These are phyloP conservation scores for Leptobrachium leishanense DNA, from an alignment of 2,113 vertebrate species.

Conservation along the genomic window DNA sequence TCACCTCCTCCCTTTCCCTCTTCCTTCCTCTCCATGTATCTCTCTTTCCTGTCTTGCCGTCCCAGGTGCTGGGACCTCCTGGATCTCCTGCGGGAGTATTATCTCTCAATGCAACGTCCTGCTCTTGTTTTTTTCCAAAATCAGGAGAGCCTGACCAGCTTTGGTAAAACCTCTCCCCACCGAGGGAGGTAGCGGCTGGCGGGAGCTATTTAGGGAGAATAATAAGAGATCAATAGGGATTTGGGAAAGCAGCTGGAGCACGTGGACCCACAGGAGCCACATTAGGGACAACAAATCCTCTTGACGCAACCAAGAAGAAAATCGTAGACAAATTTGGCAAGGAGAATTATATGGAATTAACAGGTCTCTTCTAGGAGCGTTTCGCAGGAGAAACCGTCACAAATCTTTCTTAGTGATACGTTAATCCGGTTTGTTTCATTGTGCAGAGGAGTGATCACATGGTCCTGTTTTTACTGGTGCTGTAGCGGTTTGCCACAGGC, in stretches of 20 bases:
- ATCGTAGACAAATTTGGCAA: too few species aligned
- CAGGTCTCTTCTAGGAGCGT: too few species aligned
- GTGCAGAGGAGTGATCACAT: too few species aligned
- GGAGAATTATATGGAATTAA: too few species aligned
- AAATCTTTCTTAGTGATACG: too few species aligned
- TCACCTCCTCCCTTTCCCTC: neutral
- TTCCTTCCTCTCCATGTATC: constrained; percentile 19
- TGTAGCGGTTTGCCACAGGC: too few species aligned
- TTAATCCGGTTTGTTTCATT: too few species aligned
- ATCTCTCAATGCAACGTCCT: constrained; percentile 16
- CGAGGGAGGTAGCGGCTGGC: neutral
- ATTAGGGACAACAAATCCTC: too few species aligned
- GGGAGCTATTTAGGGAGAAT: neutral
- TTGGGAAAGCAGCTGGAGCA: neutral
- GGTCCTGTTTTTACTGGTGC: too few species aligned
- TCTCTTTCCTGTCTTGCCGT: constrained; percentile 8
- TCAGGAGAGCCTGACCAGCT: neutral
- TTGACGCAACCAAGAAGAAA: too few species aligned
- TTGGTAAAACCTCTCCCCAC: neutral
- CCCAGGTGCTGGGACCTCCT: neutral
- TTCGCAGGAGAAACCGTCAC: too few species aligned
- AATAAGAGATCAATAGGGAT: neutral
- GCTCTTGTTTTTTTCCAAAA: constrained; percentile 12
- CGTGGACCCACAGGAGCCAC: neutral
- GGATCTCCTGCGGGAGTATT: constrained; percentile 14